A percentile compares a stretch with the other conserved stretches of the same genome.
Evolutionary conservation across 2,888 invertebrate genomes (phyloP).

Genomic region (Chrysopilus asiliformis): DNA sequence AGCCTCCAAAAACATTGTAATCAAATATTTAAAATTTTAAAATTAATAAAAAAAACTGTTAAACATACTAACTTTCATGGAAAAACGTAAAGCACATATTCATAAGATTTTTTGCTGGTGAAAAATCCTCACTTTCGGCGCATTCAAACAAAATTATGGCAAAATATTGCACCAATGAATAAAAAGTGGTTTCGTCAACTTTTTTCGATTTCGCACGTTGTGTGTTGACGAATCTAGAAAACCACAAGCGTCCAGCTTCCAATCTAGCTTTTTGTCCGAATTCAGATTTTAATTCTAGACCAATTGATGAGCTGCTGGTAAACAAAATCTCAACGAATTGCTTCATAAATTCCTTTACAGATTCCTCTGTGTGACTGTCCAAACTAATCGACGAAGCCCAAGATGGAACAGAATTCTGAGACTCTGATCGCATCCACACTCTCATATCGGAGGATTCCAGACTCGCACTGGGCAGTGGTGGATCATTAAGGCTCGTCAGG

Average conservation of each 20-base stretch:
- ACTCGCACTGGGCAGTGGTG: conserved; percentile 44
- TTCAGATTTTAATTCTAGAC: conserved; percentile 50
- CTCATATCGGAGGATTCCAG: conserved; percentile 41
- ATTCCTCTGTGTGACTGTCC: conserved; percentile 40
- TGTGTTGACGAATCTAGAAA: conserved; percentile 51
- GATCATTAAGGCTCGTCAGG: conserved; percentile 43
- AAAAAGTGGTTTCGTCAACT: conserved; percentile 52
- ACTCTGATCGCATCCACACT: conserved; percentile 38
- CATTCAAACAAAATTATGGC: conserved; percentile 58
- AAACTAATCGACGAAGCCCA: conserved; percentile 49
- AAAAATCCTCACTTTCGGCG: conserved; percentile 54
- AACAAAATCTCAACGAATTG: conserved; percentile 50
- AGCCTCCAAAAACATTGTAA: background rate
- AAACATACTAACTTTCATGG: conserved; percentile 44
- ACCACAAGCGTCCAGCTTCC: conserved; percentile 53
- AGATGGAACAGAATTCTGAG: conserved; percentile 48
- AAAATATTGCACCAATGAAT: conserved; percentile 55
- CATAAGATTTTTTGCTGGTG: conserved; percentile 58
- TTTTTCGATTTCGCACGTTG: conserved; percentile 47
- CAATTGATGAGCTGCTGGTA: conserved; percentile 41
- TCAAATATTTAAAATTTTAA: conserved; percentile 3
- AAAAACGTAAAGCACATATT: conserved; percentile 64
- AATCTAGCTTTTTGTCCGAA: conserved; percentile 51
- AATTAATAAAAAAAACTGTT: conserved; percentile 6
- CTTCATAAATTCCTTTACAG: conserved; percentile 51